Evolutionary conservation across 2,113 vertebrate genomes (phyloP).

Genomic region (Puma concolor): DNA sequence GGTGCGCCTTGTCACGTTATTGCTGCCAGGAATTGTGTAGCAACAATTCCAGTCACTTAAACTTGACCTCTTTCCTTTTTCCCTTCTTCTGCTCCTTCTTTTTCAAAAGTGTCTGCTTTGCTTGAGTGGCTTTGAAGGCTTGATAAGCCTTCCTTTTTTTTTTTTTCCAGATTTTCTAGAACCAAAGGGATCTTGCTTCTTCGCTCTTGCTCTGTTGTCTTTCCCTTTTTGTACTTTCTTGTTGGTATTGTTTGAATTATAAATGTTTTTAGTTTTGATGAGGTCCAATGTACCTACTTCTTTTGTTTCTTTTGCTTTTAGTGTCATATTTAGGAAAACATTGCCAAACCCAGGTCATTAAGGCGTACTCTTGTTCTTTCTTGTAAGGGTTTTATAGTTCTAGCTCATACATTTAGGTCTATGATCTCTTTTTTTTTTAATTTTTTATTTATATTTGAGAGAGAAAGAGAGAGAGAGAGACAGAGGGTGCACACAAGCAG

Average conservation of each 20-base stretch:
- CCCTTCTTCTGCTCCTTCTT: constrained; percentile 85
- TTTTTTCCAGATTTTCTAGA: background rate
- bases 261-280: background rate
- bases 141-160: background rate
- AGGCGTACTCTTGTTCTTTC: background rate
- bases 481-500: fast-evolving
- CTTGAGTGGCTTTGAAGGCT: background rate
- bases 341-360: background rate
- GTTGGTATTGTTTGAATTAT: background rate
- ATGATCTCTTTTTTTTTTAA: background rate
- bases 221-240: background rate
- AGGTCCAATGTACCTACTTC: background rate
- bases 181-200: background rate
- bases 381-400: background rate
- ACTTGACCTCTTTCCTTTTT: constrained; percentile 88
- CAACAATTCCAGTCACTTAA: constrained; percentile 93
- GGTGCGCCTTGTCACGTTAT: constrained; percentile 86
- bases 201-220: background rate
- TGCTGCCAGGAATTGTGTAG: constrained; percentile 88
- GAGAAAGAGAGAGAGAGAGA: no score
- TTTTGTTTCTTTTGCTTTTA: background rate
- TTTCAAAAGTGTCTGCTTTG: background rate
- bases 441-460: no score
- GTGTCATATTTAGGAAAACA: background rate
- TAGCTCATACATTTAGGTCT: background rate